Evolutionary conservation across 2,113 vertebrate genomes (phyloP).

Genomic region (Gorsachius goisagi): DNA sequence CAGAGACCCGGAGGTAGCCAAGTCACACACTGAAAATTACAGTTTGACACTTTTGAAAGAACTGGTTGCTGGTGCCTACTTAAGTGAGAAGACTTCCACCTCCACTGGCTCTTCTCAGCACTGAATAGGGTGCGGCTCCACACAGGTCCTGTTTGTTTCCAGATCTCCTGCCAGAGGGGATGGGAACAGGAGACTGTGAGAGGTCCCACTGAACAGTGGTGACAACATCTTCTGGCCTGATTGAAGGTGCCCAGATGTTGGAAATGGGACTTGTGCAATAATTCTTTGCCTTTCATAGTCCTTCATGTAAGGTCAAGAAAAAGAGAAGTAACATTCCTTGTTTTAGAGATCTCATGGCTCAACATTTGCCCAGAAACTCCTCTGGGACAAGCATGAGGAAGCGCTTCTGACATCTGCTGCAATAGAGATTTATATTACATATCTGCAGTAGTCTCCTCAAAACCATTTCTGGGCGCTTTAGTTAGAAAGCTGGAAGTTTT

Average conservation of each 20-base stretch:
- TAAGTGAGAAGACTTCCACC: not conserved
- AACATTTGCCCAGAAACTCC: not conserved
- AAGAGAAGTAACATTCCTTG: not conserved
- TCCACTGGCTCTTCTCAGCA: not conserved
- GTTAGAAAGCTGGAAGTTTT: not conserved
- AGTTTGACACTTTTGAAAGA: not conserved
- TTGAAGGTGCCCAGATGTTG: not conserved
- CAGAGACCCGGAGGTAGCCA: not conserved
- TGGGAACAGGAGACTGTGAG: not conserved
- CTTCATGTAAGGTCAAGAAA: not conserved
- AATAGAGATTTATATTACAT: not conserved
- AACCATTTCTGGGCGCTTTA: not conserved
- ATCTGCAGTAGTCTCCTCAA: not conserved
- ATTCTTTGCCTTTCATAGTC: not conserved
- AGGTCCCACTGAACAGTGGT: not conserved
- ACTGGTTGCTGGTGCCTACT: not conserved
- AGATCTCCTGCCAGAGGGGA: not conserved
- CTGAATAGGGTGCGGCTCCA: not conserved
- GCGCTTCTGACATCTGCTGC: not conserved
- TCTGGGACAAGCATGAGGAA: not conserved
- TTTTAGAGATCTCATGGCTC: constrained; percentile 5
- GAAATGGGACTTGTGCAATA: not conserved
- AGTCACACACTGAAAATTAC: not conserved
- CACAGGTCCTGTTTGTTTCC: not conserved
- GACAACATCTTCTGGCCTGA: not conserved